Evolutionary conservation across 2,113 vertebrate species (phyloP), one percentile per base, ranked within the genome.

Genomic region (Craseonycteris thonglongyai): DNA sequence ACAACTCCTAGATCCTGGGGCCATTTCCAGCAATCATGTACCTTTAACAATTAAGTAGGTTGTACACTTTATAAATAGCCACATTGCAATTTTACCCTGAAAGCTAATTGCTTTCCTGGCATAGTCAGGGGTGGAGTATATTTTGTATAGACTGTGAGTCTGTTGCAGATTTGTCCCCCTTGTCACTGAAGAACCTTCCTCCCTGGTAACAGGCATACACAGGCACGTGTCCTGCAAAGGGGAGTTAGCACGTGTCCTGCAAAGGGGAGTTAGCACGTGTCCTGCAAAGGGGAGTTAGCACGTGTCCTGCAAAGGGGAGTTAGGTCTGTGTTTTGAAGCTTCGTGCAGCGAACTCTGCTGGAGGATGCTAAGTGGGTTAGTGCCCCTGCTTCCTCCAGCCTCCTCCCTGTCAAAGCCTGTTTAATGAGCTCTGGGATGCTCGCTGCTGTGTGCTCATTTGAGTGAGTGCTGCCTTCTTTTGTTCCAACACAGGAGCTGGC

Each of bases 381-480:
- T 1, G 5, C 19, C 18, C 19, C 35, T 19, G 38, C 10, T 0
- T 15, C 13, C 28, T 45, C 38, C 87, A 14, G 0, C 58, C 11
- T 26, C 65, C 65, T 51, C 16, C 42, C 58, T 5, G 3, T 28
- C 35, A n/a, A 3, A 21, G 9, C 1, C 83, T 0, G 3, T 16
- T 54, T 0, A 0, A 33, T 0, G 0, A 18, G 84, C 35, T 7
- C 61, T 5, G 2, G 45, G 78, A 15, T 33, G 13, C 5, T 0
- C 0, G 26, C 22, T 4, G 4, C 7, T 16, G 3, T 0, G 28
- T 15, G 38, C 56, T 21, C 10, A 1, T n/a, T 26, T 24, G 30
- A 22, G 54, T 47, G 33, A 24, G 4, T 33, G 24, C 16, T 15
- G 10, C 19, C 24, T 49, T n/a, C 21, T 15, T 35, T 80, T 75